A percentile compares a stretch with the other conserved stretches of the same genome.
Evolutionary conservation across 2,113 vertebrate species (phyloP).

Genomic region (Engystomops pustulosus): DNA sequence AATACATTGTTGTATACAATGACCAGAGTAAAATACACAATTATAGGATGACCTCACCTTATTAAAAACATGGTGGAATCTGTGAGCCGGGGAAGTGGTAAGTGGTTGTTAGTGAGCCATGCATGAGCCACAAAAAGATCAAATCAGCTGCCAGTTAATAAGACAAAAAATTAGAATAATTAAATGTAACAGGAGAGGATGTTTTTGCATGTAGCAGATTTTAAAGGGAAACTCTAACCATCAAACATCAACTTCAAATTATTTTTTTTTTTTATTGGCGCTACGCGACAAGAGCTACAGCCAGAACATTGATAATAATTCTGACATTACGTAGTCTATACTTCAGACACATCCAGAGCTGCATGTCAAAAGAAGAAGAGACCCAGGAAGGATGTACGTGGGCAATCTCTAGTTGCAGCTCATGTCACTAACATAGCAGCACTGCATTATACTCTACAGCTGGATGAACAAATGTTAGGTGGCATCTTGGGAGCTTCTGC

Average conservation of each 20-base stretch:
- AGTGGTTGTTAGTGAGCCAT: constrained; percentile 9
- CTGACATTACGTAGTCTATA: no score
- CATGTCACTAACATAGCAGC: not conserved
- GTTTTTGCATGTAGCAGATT: not conserved
- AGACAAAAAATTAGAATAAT: not conserved
- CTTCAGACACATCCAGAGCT: not conserved
- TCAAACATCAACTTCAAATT: not conserved
- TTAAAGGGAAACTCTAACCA: not conserved
- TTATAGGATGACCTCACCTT: constrained; percentile 13
- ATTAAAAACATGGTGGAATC: not conserved
- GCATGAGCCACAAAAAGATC: constrained; percentile 1
- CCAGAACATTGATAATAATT: no score
- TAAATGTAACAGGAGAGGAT: not conserved
- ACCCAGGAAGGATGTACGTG: no score
- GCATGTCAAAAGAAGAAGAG: no score
- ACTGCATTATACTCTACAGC: not conserved
- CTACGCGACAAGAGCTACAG: no score
- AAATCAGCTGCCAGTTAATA: not conserved
- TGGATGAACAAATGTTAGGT: not conserved
- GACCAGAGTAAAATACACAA: not conserved
- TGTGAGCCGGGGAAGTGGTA: not conserved
- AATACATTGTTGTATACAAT: not conserved
- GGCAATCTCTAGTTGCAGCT: no score
- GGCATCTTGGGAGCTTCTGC: not conserved
- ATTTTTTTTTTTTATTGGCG: not conserved